A percentile compares a stretch with the other conserved stretches of the same genome.
Conservation (phyloP, 2,888 invertebrate species). For the Drosophila meridionalis region DNA sequence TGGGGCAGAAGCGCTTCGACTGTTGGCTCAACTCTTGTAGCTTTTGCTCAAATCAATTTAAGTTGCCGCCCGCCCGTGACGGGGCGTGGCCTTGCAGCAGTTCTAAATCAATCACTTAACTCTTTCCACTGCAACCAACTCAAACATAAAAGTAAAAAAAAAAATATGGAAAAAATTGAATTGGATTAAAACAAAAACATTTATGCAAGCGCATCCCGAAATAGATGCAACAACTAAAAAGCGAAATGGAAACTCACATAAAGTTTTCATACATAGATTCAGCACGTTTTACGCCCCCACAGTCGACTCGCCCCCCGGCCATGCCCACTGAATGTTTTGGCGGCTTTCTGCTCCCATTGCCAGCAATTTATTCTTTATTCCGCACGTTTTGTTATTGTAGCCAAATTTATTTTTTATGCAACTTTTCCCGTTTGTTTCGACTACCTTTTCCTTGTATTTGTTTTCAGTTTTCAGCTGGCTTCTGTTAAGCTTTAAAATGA, state of each 20-base stretch:
- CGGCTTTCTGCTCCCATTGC: constrained; percentile 14
- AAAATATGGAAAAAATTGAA: neutral
- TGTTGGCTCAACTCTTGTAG: constrained; percentile 20
- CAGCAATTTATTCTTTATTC: constrained; percentile 48
- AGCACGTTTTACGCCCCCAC: constrained; percentile 29
- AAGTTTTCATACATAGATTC: constrained; percentile 37
- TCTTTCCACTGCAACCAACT: constrained; percentile 52
- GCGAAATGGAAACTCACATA: constrained; percentile 11
- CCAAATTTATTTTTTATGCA: constrained; percentile 42
- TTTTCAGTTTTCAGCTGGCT: neutral
- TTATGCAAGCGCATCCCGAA: constrained; percentile 35
- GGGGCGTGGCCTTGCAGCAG: constrained; percentile 6
- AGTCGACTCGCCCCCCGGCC: neutral
- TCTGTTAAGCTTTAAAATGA: constrained; percentile 42
- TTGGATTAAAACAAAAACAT: constrained; percentile 47
- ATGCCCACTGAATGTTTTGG: constrained; percentile 19
- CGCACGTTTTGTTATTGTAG: constrained; percentile 46
- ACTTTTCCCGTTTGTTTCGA: constrained; percentile 17
- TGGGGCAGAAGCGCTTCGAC: constrained; percentile 5
- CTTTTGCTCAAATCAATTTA: constrained; percentile 50
- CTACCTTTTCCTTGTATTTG: neutral
- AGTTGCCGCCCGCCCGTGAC: constrained; percentile 2
- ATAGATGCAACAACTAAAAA: constrained; percentile 17
- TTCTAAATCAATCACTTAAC: constrained; percentile 70
- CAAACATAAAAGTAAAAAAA: neutral